A percentile compares a stretch with the other conserved stretches of the same genome.
phyloP scores from a whole-genome alignment of 2,888 invertebrate genomes.

The Patella ulyssiponensis region DNA sequence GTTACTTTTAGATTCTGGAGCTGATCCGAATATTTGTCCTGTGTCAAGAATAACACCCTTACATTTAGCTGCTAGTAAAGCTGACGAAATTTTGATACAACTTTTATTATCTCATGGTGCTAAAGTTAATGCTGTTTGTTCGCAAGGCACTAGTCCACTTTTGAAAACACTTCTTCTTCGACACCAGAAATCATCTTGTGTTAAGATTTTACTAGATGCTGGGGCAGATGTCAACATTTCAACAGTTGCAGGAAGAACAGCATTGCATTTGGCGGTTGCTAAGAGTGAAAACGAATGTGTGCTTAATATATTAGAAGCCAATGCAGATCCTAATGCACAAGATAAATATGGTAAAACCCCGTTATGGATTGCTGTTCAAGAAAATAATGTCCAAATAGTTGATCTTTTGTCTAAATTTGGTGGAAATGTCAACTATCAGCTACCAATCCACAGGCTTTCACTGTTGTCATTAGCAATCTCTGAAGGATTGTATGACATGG shows the following conservation, averaged over 20 bases:
- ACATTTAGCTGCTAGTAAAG: conserved; percentile 62
- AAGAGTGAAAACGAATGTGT: conserved; percentile 58
- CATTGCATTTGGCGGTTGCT: conserved; percentile 59
- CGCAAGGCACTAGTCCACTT: conserved; percentile 48
- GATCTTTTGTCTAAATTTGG: conserved; percentile 50
- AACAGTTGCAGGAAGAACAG: conserved; percentile 51
- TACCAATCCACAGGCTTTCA: conserved; percentile 41
- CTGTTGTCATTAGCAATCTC: conserved; percentile 49
- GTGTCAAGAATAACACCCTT: conserved; percentile 57
- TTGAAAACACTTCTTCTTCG: conserved; percentile 48
- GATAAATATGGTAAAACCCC: conserved; percentile 60
- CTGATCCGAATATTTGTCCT: conserved; percentile 55
- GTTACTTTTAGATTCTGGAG: conserved; percentile 47
- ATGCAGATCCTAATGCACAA: conserved; percentile 53
- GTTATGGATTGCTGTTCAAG: conserved; percentile 61
- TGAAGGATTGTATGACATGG: conserved; percentile 47
- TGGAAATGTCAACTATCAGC: conserved; percentile 49
- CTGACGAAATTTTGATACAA: conserved; percentile 48
- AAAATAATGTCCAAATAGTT: conserved; percentile 57
- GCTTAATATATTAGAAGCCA: conserved; percentile 51
- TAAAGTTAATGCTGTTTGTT: conserved; percentile 54
- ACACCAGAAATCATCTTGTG: conserved; percentile 46
- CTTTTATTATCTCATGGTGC: conserved; percentile 54
- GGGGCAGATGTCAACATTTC: conserved; percentile 56
- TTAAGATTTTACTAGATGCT: conserved; percentile 52